These are phyloP conservation scores for Cottoperca gobio DNA, from an alignment of 2,797 vertebrate genomes.

Conservation along the genomic window DNA sequence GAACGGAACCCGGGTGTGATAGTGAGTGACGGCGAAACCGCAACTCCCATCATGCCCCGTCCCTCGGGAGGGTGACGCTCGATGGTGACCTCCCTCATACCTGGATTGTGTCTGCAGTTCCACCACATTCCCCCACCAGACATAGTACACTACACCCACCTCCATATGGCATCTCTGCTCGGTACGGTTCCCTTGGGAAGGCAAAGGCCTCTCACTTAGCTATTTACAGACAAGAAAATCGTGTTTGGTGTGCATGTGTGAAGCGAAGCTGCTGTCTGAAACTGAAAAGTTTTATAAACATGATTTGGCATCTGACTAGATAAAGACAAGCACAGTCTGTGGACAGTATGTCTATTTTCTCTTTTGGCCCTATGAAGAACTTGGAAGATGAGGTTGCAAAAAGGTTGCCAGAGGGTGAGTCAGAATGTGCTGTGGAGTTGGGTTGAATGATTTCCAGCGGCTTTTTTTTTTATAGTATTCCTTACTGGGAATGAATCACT, in stretches of 20 bases:
- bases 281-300: constrained; percentile 35
- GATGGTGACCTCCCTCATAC: constrained; percentile 56
- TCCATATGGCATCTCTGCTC: constrained; percentile 70
- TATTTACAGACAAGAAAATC: constrained; percentile 55
- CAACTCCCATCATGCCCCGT: constrained; percentile 50
- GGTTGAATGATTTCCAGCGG: constrained; percentile 1
- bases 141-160: constrained; percentile 67
- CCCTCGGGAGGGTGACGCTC: constrained; percentile 56
- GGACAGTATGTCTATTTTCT: constrained; percentile 18
- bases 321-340: constrained; percentile 36
- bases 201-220: constrained; percentile 51
- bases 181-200: constrained; percentile 49
- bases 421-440: constrained; percentile 12
- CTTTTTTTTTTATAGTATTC: constrained; percentile 6
- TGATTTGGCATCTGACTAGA: constrained; percentile 46
- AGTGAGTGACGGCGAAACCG: constrained; percentile 20
- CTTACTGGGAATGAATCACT: background rate
- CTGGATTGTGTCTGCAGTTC: constrained; percentile 57
- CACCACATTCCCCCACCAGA: constrained; percentile 54
- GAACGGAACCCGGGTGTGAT: constrained; percentile 6
- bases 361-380: constrained; percentile 19
- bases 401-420: constrained; percentile 33
- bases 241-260: constrained; percentile 38
- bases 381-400: constrained; percentile 19
- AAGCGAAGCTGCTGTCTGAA: constrained; percentile 28